phyloP scores from a whole-genome alignment of 2,797 vertebrate species.

The Notamacropus eugenii region DNA sequence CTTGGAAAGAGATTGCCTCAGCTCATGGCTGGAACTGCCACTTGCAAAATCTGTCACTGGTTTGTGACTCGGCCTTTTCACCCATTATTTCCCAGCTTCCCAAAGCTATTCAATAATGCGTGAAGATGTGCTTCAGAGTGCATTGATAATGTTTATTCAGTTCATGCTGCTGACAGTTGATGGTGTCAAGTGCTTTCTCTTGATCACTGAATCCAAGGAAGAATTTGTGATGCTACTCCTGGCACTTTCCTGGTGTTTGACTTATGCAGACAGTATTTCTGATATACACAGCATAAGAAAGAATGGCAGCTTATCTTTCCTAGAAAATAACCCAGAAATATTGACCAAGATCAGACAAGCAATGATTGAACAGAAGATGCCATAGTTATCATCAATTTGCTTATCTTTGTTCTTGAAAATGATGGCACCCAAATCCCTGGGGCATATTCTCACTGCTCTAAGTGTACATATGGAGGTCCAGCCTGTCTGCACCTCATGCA shows the following conservation, averaged over 20 bases:
- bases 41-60: not conserved
- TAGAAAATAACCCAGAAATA: not conserved
- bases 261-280: not conserved
- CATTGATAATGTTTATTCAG: not conserved
- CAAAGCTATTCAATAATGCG: not conserved
- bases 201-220: conserved; percentile 2
- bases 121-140: not conserved
- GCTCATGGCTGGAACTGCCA: not conserved
- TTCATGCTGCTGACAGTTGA: not conserved
- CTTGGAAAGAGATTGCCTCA: not conserved
- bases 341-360: not conserved
- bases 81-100: not conserved
- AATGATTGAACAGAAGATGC: not conserved
- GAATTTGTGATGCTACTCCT: conserved; percentile 5
- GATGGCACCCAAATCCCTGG: not conserved
- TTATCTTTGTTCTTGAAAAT: not conserved
- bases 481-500: not conserved
- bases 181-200: conserved; percentile 8
- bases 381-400: not conserved
- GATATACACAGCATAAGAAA: not conserved
- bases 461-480: not conserved
- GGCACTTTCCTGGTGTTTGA: not conserved
- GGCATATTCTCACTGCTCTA: not conserved
- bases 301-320: not conserved
- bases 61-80: not conserved